phyloP scores from a whole-genome alignment of 1,140 invertebrate genomes.

The Aradophagus sp. region DNA sequence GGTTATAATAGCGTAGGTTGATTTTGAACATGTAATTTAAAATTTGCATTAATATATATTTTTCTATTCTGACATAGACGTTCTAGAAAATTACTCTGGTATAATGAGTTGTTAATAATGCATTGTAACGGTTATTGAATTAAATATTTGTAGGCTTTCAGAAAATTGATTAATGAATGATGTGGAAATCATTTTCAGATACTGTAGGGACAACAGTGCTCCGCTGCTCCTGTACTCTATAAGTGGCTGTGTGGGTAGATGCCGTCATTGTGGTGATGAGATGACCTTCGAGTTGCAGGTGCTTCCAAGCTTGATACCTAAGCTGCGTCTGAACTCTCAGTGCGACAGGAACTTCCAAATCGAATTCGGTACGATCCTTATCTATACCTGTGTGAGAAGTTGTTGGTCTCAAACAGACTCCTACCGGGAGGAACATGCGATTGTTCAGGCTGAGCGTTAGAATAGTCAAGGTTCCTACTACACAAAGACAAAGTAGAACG shows the following conservation, averaged over 20 bases:
- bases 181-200: constrained; percentile 78
- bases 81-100: too few species aligned
- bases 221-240: constrained; percentile 81
- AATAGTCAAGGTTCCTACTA: constrained; percentile 59
- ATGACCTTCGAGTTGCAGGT: constrained; percentile 88
- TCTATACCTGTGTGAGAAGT: constrained; percentile 87
- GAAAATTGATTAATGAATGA: too few species aligned
- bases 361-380: constrained; percentile 87
- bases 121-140: too few species aligned
- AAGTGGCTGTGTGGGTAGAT: constrained; percentile 75
- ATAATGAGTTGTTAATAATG: too few species aligned
- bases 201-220: constrained; percentile 79
- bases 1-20: too few species aligned
- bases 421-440: constrained; percentile 81
- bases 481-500: too few species aligned
- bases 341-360: constrained; percentile 76
- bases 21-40: too few species aligned
- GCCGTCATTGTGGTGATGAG: constrained; percentile 82
- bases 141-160: too few species aligned
- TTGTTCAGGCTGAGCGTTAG: constrained; percentile 84
- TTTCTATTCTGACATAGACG: too few species aligned
- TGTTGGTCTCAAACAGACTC: constrained; percentile 85
- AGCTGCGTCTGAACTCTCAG: constrained; percentile 77
- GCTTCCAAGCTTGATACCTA: constrained; percentile 84
- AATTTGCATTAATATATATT: too few species aligned